Conservation (phyloP, 2,113 vertebrate genomes). For the Urocynchramus pylzowi region DNA sequence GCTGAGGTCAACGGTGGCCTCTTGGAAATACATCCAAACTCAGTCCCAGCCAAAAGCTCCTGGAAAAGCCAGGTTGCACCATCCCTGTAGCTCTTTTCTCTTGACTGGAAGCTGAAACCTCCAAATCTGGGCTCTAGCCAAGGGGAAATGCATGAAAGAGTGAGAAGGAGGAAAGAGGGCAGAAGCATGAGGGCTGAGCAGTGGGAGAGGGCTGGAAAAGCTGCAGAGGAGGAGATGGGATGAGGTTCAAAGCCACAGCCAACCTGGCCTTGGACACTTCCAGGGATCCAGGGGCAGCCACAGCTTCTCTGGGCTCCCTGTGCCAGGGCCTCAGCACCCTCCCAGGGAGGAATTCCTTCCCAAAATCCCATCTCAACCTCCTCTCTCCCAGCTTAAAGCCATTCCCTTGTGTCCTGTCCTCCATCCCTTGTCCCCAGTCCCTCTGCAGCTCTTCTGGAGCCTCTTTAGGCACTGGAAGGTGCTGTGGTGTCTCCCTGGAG, state of each 20-base stretch:
- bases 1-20: neutral
- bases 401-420: neutral
- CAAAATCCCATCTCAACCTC: neutral
- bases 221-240: neutral
- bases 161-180: neutral
- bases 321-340: accelerated
- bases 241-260: accelerated
- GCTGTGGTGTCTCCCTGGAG: accelerated
- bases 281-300: neutral
- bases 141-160: neutral
- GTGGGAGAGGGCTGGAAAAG: neutral
- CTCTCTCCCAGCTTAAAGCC: neutral
- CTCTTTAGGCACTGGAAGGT: neutral
- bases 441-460: neutral
- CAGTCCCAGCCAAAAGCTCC: neutral
- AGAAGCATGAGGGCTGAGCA: neutral
- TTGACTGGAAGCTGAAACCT: neutral
- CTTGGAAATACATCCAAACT: neutral
- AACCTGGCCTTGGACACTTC: accelerated
- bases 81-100: neutral
- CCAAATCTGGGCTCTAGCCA: neutral
- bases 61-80: neutral
- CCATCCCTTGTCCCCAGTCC: accelerated
- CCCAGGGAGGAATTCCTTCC: accelerated
- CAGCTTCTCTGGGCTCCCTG: neutral